Evolutionary conservation across 2,888 invertebrate species (phyloP).

Genomic region (Mimas tiliae): DNA sequence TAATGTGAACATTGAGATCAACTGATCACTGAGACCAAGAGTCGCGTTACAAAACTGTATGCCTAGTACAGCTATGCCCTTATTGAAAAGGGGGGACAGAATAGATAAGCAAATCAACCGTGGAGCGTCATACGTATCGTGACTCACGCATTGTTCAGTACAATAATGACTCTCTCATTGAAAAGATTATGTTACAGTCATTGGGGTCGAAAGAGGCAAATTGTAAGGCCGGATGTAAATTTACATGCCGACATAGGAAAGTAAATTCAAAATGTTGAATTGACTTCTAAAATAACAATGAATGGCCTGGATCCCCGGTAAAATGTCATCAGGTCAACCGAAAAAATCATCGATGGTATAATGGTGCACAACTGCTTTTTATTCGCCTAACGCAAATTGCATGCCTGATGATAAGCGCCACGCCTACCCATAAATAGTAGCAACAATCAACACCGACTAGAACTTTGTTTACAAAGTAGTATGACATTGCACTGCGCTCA

Average conservation of each 20-base stretch:
- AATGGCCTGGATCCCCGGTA: too few relatives aligned
- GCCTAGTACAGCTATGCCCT: neutral
- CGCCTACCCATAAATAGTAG: too few relatives aligned
- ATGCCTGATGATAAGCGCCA: too few relatives aligned
- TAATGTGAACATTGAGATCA: neutral
- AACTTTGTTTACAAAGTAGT: too few relatives aligned
- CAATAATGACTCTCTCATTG: conserved; percentile 17
- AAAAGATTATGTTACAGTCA: conserved; percentile 20
- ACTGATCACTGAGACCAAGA: too few relatives aligned
- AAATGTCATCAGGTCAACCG: too few relatives aligned
- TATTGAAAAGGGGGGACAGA: neutral
- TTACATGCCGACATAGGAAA: conserved; percentile 29
- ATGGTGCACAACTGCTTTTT: too few relatives aligned
- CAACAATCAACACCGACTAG: too few relatives aligned
- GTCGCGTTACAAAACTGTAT: too few relatives aligned
- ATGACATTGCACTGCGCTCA: too few relatives aligned
- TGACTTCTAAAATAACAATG: neutral
- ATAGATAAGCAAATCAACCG: conserved; percentile 15
- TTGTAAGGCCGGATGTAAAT: conserved; percentile 17
- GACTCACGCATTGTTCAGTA: conserved; percentile 14
- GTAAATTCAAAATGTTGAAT: neutral
- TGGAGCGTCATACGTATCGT: conserved; percentile 3
- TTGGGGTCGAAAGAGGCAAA: conserved; percentile 9
- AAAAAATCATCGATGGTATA: too few relatives aligned
- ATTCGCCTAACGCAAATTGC: too few relatives aligned